Percentiles rank a stretch among this genome's conserved stretches.
Evolutionary conservation across 2,888 invertebrate species (phyloP).

Genomic region (Terebella lapidaria): DNA sequence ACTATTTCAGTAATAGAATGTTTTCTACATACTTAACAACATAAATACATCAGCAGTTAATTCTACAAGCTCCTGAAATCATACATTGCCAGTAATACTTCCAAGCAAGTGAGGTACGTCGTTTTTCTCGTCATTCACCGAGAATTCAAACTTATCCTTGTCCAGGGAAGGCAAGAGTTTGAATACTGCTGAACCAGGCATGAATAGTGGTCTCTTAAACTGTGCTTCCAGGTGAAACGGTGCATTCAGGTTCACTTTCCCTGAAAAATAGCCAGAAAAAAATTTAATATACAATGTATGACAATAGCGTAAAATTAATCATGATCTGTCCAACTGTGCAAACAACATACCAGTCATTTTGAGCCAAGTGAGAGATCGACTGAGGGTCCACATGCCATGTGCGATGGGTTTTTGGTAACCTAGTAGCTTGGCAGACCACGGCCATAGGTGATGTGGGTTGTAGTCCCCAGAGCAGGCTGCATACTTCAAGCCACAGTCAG

Average conservation of each 20-base stretch:
- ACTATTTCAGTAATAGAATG: too few relatives aligned
- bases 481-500: conserved; percentile 29
- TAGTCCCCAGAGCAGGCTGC: conserved; percentile 31
- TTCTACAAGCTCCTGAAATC: too few relatives aligned
- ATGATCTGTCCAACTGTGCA: too few relatives aligned
- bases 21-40: too few relatives aligned
- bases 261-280: conserved; percentile 6
- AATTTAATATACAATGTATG: too few relatives aligned
- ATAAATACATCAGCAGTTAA: too few relatives aligned
- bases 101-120: conserved; percentile 25
- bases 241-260: conserved; percentile 5
- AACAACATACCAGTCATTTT: background rate
- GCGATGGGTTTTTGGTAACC: conserved; percentile 32
- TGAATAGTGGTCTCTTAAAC: conserved; percentile 32
- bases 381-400: conserved; percentile 37
- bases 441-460: conserved; percentile 35
- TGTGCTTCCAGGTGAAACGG: conserved; percentile 22
- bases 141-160: conserved; percentile 12
- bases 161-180: conserved; percentile 16
- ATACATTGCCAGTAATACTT: too few relatives aligned
- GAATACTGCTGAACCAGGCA: conserved; percentile 27
- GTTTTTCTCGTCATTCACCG: conserved; percentile 22
- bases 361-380: conserved; percentile 21
- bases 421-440: conserved; percentile 29
- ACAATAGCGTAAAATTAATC: too few relatives aligned